Evolutionary conservation across 2,113 vertebrate species (phyloP).

Genomic region (Oenanthe melanoleuca): DNA sequence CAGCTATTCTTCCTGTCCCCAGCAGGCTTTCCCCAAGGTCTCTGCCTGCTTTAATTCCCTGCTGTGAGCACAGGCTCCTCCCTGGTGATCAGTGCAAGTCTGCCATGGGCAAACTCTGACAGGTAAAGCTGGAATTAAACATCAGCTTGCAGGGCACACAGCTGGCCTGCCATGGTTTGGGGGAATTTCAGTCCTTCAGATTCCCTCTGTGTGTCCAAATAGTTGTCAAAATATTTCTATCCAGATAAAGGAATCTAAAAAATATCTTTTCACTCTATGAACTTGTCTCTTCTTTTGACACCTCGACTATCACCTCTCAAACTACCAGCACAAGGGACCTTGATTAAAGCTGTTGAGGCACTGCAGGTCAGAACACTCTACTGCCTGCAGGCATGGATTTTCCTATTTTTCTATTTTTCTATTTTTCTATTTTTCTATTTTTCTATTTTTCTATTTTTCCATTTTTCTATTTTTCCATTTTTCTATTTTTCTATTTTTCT

Average conservation of each 20-base stretch:
- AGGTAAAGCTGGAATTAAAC: neutral
- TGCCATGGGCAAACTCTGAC: neutral
- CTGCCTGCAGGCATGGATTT: neutral
- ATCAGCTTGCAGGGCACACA: neutral
- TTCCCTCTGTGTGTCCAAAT: neutral
- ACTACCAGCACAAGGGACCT: neutral
- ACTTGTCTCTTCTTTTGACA: neutral
- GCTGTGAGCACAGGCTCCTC: accelerated
- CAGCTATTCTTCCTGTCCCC: neutral
- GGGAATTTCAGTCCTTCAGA: neutral
- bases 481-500: too few species aligned
- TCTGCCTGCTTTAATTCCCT: neutral
- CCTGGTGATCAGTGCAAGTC: neutral
- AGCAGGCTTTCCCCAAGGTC: neutral
- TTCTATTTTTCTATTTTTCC: too few species aligned
- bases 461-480: neutral
- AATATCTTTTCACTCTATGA: neutral
- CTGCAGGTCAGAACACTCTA: accelerated
- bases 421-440: too few species aligned
- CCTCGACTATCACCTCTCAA: neutral
- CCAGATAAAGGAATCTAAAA: neutral
- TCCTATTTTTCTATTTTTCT: too few species aligned
- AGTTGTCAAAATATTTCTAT: neutral
- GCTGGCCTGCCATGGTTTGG: neutral
- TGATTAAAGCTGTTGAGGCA: neutral